A percentile compares a stretch with the other conserved stretches of the same genome.
Evolutionary conservation across 2,888 invertebrate species (phyloP).

Genomic region (Ellobium chinense): DNA sequence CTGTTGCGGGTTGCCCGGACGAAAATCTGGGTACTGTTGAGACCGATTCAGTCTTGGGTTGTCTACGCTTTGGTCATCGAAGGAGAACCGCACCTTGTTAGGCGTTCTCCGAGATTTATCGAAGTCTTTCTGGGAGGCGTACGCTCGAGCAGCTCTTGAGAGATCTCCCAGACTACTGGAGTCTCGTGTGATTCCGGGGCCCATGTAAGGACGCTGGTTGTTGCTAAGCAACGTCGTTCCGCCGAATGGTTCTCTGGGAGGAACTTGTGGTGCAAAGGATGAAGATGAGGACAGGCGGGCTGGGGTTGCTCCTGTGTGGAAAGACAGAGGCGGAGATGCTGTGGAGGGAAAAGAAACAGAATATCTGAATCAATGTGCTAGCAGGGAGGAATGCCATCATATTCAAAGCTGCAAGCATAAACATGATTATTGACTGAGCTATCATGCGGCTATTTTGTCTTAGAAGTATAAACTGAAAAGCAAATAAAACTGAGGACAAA

Average conservation of each 20-base stretch:
- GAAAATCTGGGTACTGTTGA: not conserved
- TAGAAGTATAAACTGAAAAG: too few relatives aligned
- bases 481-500: too few relatives aligned
- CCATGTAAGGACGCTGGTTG: not conserved
- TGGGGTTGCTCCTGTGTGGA: not conserved
- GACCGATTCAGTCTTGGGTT: not conserved
- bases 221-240: not conserved
- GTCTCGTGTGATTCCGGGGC: not conserved
- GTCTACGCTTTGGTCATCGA: conserved; percentile 28
- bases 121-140: conserved; percentile 15
- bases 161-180: conserved; percentile 14
- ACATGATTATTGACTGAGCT: too few relatives aligned
- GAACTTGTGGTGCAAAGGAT: not conserved
- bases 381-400: too few relatives aligned
- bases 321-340: conserved; percentile 1
- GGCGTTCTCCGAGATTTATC: conserved; percentile 15
- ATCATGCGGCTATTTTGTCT: too few relatives aligned
- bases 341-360: conserved; percentile 2
- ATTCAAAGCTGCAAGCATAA: too few relatives aligned
- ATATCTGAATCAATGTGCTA: too few relatives aligned
- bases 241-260: conserved; percentile 1
- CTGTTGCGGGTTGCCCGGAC: not conserved
- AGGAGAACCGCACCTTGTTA: conserved; percentile 44
- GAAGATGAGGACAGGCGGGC: not conserved
- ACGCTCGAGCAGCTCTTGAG: not conserved